Percentiles rank a stretch among this genome's conserved stretches.
Conservation (phyloP, 2,797 vertebrate species). For the Choloepus didactylus region DNA sequence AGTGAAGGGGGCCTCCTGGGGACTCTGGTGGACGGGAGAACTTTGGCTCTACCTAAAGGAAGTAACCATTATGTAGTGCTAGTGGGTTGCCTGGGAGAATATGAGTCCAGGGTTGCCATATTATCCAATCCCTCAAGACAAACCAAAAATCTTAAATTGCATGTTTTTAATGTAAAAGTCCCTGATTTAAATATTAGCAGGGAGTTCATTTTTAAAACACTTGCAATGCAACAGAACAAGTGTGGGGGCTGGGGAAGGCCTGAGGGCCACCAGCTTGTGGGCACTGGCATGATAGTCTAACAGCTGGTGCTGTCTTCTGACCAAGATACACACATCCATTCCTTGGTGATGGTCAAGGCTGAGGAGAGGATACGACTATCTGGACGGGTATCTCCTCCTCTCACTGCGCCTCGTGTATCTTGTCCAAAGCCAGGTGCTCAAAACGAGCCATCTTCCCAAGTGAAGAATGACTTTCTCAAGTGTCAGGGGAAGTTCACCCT, state of each 20-base stretch:
- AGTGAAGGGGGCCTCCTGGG: rapidly evolving
- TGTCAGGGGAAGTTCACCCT: background rate
- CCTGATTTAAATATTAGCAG: background rate
- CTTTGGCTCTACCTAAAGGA: background rate
- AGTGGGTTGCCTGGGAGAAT: background rate
- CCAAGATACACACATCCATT: background rate
- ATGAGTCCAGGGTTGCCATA: background rate
- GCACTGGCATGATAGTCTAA: rapidly evolving
- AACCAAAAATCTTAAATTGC: background rate
- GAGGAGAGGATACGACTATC: background rate
- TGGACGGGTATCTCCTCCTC: background rate
- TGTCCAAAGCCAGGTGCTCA: background rate
- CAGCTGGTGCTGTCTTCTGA: too few species aligned
- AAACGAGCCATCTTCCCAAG: background rate
- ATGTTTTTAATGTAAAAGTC: slow-evolving; percentile 14
- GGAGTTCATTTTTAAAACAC: slow-evolving; percentile 21
- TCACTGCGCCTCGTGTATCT: background rate
- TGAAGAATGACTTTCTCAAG: background rate
- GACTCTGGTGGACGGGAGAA: background rate
- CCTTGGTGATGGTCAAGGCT: background rate
- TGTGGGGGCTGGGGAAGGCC: background rate
- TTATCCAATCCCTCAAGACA: background rate
- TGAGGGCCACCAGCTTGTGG: rapidly evolving
- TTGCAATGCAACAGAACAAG: background rate
- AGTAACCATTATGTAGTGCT: background rate